Evolutionary conservation across 2,888 invertebrate species (phyloP).

Genomic region (Bimastos eiseni): DNA sequence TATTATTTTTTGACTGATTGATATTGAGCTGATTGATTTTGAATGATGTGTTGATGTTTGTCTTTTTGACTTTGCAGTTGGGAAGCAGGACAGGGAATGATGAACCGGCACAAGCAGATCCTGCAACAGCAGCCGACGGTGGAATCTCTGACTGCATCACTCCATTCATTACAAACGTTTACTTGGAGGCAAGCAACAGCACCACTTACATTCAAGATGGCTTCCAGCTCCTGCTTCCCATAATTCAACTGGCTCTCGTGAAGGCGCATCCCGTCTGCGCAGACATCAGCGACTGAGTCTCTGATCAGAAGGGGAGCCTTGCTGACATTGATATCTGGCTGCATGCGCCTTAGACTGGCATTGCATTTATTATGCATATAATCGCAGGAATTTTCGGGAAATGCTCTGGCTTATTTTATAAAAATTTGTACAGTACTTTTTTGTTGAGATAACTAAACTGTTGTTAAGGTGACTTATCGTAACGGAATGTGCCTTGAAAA

Average conservation of each 20-base stretch:
- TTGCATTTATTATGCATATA: not conserved
- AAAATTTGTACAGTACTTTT: not conserved
- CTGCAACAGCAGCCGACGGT: not conserved
- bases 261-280: conserved; percentile 1
- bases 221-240: conserved; percentile 26
- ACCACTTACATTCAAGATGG: conserved; percentile 30
- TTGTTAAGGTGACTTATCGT: not conserved
- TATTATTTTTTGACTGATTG: not conserved
- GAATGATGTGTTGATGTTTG: not conserved
- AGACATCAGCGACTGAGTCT: not conserved
- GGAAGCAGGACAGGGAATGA: not conserved
- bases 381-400: not conserved
- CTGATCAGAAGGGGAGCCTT: not conserved
- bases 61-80: not conserved
- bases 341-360: not conserved
- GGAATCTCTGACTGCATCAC: conserved; percentile 17
- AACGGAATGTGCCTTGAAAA: not conserved
- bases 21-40: not conserved
- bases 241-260: conserved; percentile 23
- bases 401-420: not conserved
- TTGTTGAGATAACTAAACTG: not conserved
- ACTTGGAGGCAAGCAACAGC: conserved; percentile 34
- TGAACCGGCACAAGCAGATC: not conserved
- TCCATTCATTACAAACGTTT: conserved; percentile 29
- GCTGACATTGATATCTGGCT: not conserved